A percentile compares a stretch with the other conserved stretches of the same genome.
These are phyloP conservation scores for Thripadectes ignobilis DNA, from an alignment of 2,797 vertebrate species.

Conservation along the genomic window DNA sequence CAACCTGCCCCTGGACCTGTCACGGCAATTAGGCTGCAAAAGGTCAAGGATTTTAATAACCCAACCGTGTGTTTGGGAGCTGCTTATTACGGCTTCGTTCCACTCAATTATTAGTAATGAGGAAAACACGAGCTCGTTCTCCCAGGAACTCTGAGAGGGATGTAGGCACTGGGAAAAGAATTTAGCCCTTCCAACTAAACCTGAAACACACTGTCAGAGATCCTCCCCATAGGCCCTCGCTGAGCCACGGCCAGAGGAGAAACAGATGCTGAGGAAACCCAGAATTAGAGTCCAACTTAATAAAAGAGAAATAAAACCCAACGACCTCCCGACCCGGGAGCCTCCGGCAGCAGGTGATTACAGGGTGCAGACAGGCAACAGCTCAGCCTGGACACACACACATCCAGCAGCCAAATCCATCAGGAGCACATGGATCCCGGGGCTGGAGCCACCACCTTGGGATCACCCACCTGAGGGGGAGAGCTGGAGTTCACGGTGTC, in stretches of 20 bases:
- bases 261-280: background rate
- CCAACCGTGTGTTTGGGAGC: background rate
- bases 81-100: constrained; percentile 39
- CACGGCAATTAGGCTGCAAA: constrained; percentile 22
- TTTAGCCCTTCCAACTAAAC: background rate
- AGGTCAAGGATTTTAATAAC: constrained; percentile 61
- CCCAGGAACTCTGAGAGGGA: constrained; percentile 8
- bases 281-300: background rate
- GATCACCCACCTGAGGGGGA: constrained; percentile 80
- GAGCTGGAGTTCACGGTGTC: constrained; percentile 82
- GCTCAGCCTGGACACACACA: background rate
- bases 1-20: constrained; percentile 29
- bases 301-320: background rate
- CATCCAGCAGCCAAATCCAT: background rate
- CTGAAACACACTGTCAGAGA: background rate
- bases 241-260: constrained; percentile 8
- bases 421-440: fast-evolving
- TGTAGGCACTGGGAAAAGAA: background rate
- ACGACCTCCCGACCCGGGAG: background rate
- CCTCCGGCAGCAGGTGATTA: background rate
- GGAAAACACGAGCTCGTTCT: constrained; percentile 3
- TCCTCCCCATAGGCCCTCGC: background rate
- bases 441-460: background rate
- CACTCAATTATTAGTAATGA: constrained; percentile 31
- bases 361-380: background rate